phyloP scores from a whole-genome alignment of 1,140 invertebrate genomes.

The Meloidogyne floridensis region DNA sequence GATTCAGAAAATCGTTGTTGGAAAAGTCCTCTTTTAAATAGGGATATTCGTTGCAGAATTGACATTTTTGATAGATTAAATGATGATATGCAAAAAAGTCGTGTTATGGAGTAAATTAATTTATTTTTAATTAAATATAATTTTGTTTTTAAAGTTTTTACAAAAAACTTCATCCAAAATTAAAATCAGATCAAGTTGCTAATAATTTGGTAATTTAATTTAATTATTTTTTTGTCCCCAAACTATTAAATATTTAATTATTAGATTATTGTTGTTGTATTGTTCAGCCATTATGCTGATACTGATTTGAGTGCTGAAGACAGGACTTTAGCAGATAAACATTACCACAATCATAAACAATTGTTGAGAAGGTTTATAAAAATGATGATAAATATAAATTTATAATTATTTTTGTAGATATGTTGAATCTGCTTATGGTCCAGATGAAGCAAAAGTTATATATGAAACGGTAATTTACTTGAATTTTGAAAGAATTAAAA shows the following conservation, averaged over 20 bases:
- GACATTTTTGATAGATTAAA: constrained; percentile 61
- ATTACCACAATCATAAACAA: constrained; percentile 44
- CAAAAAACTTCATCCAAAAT: constrained; percentile 30
- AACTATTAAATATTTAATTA: constrained; percentile 20
- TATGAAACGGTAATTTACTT: constrained; percentile 20
- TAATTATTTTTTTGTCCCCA: not conserved
- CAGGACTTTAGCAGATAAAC: constrained; percentile 32
- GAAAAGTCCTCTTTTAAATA: constrained; percentile 41
- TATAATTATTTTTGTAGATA: constrained; percentile 50
- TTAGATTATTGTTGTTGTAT: constrained; percentile 11
- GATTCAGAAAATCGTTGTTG: constrained; percentile 45
- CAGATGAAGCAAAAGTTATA: constrained; percentile 35
- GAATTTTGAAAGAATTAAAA: too few species aligned
- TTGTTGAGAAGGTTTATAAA: constrained; percentile 50
- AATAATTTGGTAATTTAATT: constrained; percentile 23
- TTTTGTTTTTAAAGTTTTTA: constrained; percentile 48
- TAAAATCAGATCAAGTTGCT: constrained; percentile 28
- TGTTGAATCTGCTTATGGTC: constrained; percentile 53
- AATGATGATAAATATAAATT: not conserved
- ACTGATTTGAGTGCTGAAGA: constrained; percentile 39
- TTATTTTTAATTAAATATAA: constrained; percentile 3
- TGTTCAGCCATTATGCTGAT: constrained; percentile 27
- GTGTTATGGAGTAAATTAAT: constrained; percentile 34
- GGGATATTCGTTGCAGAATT: constrained; percentile 41
- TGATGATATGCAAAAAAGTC: constrained; percentile 43